Evolutionary conservation across 2,113 vertebrate genomes (phyloP), one percentile per base, ranked within the genome.

Genomic region (Barnardius zonarius): DNA sequence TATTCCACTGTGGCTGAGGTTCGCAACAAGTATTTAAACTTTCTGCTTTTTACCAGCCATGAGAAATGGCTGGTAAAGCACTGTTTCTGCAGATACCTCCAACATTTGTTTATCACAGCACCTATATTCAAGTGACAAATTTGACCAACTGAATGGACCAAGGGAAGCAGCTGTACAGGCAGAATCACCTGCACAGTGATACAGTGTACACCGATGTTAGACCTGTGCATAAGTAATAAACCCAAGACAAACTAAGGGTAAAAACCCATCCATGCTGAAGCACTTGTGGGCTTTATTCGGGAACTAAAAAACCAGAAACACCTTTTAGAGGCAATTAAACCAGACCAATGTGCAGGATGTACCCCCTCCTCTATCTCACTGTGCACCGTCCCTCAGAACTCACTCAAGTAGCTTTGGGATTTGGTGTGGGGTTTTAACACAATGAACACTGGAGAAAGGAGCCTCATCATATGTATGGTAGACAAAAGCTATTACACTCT

Each of bases 121-220:
- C 11, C 43, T 41, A 18, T 8, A 52, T 9, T 86, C 62, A 88
- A 55, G 24, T 51, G 63, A 20, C 17, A 33, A 3, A 41, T 11
- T 25, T 37, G 20, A 51, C 41, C 46, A 62, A 31, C 2, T 13
- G 22, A 70, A 64, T 5, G 6, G 23, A 16, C 24, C 33, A 77
- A 70, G 44, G 2, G 8, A 90, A 80, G 23, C 52, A 80, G 51
- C 61, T 51, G 20, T 13, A 61, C 0, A 64, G 69, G 44, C 4
- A 57, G 55, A 68, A 15, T 46, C n/a, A 86, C 70, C 35, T 43
- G 13, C n/a, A 90, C 41, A 13, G 44, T 52, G 35, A 22, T 3
- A 68, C 35, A 48, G 0, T 0, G 7, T 5, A 37, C 41, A 43
- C 7, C 27, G 10, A 43, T 28, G 13, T 51, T 17, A n/a, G n/a